Conservation (phyloP, 1,140 invertebrate genomes). For the Dinoponera quadriceps region DNA sequence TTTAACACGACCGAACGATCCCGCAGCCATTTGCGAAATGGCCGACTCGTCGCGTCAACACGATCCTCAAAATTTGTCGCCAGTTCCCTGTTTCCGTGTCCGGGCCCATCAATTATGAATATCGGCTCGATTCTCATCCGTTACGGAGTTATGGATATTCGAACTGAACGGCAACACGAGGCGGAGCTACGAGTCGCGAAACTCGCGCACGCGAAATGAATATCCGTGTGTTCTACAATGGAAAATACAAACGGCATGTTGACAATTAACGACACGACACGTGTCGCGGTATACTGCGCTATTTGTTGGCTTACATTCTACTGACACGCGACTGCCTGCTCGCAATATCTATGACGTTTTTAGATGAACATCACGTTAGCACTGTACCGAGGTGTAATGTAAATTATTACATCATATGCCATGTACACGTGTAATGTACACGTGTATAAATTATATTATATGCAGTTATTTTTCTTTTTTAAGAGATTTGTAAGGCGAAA, state of each 20-base stretch:
- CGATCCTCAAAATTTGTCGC: conserved; percentile 20
- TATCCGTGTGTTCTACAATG: conserved; percentile 42
- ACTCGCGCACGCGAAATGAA: conserved; percentile 43
- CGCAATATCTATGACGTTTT: conserved; percentile 55
- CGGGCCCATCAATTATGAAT: conserved; percentile 35
- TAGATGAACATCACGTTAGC: conserved; percentile 50
- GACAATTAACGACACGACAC: conserved; percentile 61
- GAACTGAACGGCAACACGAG: conserved; percentile 1
- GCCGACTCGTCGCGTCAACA: neutral
- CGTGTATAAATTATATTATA: too few species aligned
- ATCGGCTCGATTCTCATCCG: conserved; percentile 13
- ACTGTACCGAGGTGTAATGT: conserved; percentile 12
- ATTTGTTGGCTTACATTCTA: conserved; percentile 26
- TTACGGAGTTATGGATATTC: conserved; percentile 19
- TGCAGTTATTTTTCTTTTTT: too few species aligned
- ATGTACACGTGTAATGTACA: too few species aligned
- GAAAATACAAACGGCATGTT: conserved; percentile 58
- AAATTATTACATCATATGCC: conserved; percentile 37
- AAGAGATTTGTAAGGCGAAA: too few species aligned
- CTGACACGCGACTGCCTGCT: conserved; percentile 35
- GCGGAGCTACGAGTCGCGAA: conserved; percentile 14
- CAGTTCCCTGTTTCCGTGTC: conserved; percentile 5
- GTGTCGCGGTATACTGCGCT: conserved; percentile 48
- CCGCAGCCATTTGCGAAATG: neutral
- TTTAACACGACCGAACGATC: conserved; percentile 25